Percentiles rank a stretch among this genome's conserved stretches.
Evolutionary conservation across 2,888 invertebrate species (phyloP).

Genomic region (Zootermopsis nevadensis): DNA sequence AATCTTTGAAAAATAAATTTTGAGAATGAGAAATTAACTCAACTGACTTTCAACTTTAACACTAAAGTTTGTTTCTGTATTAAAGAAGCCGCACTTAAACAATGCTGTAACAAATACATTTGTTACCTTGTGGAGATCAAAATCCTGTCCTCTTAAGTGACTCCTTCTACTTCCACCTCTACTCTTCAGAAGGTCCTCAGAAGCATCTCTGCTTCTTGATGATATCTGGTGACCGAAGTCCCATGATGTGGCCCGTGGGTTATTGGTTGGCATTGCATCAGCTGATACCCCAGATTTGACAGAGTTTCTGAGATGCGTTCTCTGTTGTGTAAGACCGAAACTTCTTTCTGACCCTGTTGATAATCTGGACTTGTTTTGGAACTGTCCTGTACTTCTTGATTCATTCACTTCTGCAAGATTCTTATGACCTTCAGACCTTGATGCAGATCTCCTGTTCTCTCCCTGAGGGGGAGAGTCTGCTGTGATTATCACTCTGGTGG

Average conservation of each 20-base stretch:
- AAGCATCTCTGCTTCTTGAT: not conserved
- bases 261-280: not conserved
- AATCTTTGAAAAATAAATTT: too few relatives aligned
- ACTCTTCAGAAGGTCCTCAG: not conserved
- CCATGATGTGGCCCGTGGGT: not conserved
- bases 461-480: not conserved
- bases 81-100: too few relatives aligned
- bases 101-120: too few relatives aligned
- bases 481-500: not conserved
- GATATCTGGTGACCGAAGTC: too few relatives aligned
- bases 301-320: not conserved
- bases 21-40: too few relatives aligned
- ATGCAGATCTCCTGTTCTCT: not conserved
- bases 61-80: too few relatives aligned
- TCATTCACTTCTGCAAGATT: not conserved
- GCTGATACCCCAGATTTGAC: not conserved
- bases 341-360: not conserved
- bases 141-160: not conserved
- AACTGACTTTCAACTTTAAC: too few relatives aligned
- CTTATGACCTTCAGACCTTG: not conserved
- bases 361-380: not conserved
- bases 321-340: not conserved
- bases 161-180: not conserved
- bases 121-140: not conserved
- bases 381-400: not conserved